Percentiles rank a stretch among this genome's conserved stretches.
Evolutionary conservation across 2,888 invertebrate species (phyloP).

Genomic region (Rotaria sp.): DNA sequence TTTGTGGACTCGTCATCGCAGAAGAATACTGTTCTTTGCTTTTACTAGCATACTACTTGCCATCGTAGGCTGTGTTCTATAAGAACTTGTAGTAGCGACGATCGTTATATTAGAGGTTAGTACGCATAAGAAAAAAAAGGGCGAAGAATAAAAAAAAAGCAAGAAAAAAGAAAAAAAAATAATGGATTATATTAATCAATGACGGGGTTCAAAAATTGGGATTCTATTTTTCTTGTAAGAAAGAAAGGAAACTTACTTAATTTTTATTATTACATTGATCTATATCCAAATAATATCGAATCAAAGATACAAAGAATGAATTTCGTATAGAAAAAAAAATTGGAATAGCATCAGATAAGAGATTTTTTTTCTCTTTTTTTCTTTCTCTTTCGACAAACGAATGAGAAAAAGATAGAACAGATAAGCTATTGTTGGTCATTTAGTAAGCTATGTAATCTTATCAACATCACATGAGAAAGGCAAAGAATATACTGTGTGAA

Average conservation of each 20-base stretch:
- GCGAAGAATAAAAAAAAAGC: not conserved
- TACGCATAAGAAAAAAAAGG: not conserved
- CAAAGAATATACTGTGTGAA: not conserved
- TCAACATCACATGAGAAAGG: not conserved
- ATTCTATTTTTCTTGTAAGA: not conserved
- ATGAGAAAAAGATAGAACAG: not conserved
- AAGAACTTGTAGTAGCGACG: not conserved
- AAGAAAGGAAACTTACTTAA: not conserved
- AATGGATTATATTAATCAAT: not conserved
- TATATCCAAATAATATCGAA: not conserved
- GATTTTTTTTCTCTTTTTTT: not conserved
- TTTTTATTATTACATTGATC: not conserved
- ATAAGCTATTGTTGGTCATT: not conserved
- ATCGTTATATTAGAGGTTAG: not conserved
- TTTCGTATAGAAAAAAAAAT: not conserved
- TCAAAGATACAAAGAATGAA: not conserved
- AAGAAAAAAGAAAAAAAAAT: not conserved
- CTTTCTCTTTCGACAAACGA: not conserved
- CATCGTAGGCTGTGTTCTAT: not conserved
- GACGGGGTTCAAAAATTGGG: not conserved
- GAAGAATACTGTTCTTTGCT: not conserved
- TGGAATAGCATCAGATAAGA: not conserved
- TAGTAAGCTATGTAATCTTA: not conserved
- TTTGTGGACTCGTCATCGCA: not conserved
- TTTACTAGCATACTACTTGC: not conserved